A percentile compares a stretch with the other conserved stretches of the same genome.
Conservation (phyloP, 2,113 vertebrate genomes). For the Lycaon pictus region DNA sequence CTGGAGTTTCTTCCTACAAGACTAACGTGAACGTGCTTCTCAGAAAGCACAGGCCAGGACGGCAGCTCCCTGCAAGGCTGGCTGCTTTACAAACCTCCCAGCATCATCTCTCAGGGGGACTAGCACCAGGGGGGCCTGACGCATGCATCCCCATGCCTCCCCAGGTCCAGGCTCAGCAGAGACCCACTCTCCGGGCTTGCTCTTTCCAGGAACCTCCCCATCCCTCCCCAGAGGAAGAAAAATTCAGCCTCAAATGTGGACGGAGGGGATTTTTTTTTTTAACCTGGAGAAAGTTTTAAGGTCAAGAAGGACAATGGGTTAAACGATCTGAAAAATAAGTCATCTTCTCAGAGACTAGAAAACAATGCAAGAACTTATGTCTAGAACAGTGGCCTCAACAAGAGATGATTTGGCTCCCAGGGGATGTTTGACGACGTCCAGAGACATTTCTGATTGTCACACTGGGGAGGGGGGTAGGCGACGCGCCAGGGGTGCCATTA, state of each 20-base stretch:
- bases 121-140: no score
- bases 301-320: neutral
- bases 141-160: neutral
- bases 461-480: neutral
- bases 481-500: neutral
- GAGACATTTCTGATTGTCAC: neutral
- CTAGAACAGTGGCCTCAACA: neutral
- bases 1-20: neutral
- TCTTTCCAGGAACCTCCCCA: neutral
- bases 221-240: neutral
- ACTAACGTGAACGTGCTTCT: neutral
- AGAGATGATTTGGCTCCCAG: neutral
- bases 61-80: neutral
- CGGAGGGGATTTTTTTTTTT: neutral
- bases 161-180: neutral
- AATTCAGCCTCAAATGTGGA: neutral
- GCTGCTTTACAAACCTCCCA: neutral
- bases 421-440: neutral
- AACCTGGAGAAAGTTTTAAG: neutral
- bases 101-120: neutral
- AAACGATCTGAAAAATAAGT: neutral
- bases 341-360: neutral
- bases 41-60: neutral
- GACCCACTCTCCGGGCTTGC: neutral
- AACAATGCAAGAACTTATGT: neutral